phyloP scores from a whole-genome alignment of 2,888 invertebrate species.

The Entomobrya multifasciata region DNA sequence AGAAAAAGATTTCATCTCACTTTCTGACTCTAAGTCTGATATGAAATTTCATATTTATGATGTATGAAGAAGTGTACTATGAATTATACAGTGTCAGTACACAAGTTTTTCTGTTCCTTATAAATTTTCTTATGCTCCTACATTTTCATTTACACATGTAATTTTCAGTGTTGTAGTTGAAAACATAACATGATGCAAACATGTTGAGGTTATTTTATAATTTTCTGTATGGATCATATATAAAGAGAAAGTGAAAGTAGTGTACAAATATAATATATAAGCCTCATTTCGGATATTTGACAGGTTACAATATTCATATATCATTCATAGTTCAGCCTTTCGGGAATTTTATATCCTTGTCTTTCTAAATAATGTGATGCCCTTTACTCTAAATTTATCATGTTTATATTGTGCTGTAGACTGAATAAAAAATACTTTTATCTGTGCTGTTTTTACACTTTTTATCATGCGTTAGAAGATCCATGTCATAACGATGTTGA shows the following conservation, averaged over 20 bases:
- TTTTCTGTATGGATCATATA: conserved; percentile 42
- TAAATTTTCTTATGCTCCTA: conserved; percentile 27
- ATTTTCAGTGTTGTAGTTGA: conserved; percentile 31
- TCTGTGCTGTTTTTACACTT: neutral
- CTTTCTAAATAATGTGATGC: conserved; percentile 58
- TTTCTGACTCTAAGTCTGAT: neutral
- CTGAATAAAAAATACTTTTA: neutral
- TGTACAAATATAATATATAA: neutral
- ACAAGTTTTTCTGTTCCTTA: conserved; percentile 7
- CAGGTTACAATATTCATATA: conserved; percentile 71
- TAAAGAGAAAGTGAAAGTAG: no score
- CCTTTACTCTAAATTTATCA: conserved; percentile 2
- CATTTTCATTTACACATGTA: conserved; percentile 59
- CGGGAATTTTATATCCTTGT: conserved; percentile 60
- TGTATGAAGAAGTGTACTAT: conserved; percentile 4
- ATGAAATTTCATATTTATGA: conserved; percentile 27
- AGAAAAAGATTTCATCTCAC: conserved; percentile 1
- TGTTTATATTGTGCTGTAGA: neutral
- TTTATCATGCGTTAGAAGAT: neutral
- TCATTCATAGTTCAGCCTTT: conserved; percentile 59
- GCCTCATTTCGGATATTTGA: conserved; percentile 63
- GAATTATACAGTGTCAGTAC: no score
- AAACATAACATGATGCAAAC: conserved; percentile 32
- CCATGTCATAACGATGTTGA: neutral
- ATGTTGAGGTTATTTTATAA: conserved; percentile 63